Evolutionary conservation across 1,140 invertebrate genomes (phyloP).

Genomic region (Zaprionus vittiger): DNA sequence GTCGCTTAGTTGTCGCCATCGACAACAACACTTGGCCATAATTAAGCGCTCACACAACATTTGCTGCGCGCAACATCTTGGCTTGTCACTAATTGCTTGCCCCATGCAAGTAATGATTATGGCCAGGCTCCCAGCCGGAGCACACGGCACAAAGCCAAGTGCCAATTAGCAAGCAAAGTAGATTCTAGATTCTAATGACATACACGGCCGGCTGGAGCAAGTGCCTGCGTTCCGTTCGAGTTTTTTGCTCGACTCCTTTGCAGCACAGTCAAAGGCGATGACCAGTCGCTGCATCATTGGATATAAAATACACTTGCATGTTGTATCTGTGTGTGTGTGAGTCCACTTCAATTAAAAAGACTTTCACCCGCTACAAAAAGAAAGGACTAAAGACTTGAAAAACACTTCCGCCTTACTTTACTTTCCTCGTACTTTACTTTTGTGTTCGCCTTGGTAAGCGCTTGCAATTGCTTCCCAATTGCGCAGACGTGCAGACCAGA

Average conservation of each 20-base stretch:
- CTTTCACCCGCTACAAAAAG: constrained; percentile 74
- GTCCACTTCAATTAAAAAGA: constrained; percentile 83
- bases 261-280: constrained; percentile 68
- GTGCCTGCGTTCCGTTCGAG: constrained; percentile 15
- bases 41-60: constrained; percentile 61
- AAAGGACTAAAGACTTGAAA: constrained; percentile 63
- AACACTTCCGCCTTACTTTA: constrained; percentile 76
- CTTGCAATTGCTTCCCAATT: constrained; percentile 79
- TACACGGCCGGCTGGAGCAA: constrained; percentile 47
- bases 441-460: constrained; percentile 73
- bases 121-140: constrained; percentile 38
- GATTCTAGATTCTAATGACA: constrained; percentile 82
- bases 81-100: constrained; percentile 64
- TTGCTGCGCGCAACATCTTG: constrained; percentile 41
- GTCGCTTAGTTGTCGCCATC: constrained; percentile 43
- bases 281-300: constrained; percentile 78
- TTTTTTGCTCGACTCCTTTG: constrained; percentile 40
- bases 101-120: constrained; percentile 74
- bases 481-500: constrained; percentile 68
- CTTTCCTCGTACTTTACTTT: constrained; percentile 61
- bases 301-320: constrained; percentile 61
- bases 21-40: constrained; percentile 50
- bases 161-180: constrained; percentile 82
- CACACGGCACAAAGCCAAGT: constrained; percentile 61
- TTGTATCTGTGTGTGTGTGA: constrained; percentile 44